Evolutionary conservation across 2,797 vertebrate genomes (phyloP), one percentile per base, ranked within the genome.

Genomic region (Sebastiscus tertius): DNA sequence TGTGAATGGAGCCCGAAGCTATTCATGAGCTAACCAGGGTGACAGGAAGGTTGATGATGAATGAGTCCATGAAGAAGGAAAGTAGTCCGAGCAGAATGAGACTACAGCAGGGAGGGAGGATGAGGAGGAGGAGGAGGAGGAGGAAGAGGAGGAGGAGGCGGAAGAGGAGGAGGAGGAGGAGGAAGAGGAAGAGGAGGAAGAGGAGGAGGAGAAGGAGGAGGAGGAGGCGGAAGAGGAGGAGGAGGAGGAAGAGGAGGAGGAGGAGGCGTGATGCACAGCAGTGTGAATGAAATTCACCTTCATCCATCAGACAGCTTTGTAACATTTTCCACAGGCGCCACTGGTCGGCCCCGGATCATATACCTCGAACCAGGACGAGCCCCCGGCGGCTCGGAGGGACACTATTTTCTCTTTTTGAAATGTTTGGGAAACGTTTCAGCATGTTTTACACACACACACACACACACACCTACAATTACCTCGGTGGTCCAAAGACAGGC

Each of bases 401-500:
- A 89, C 91, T 91, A 92, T 82, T 86, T 87, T 81, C 89, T 90
- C 86, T 79, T 90, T 72, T 79, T 29, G 83, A 92, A 91, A 92
- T 91, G 92, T 93, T 87, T 91, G 63, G 72, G 77, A 89, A 91
- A 88, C 90, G 88, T 93, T 93, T 94, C 87, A 68, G 92, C 92
- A 94, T 92, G 90, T 94, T 94, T 93, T 93, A 93, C 89, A 93
- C 89, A 87, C 69, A 80, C 56, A 88, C 88, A 89, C 80, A 87
- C 93, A 86, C 83, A 89, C 89, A 90, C 83, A 86, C 93, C 93
- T 92, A 93, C 91, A 91, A 95, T 93, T 95, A 95, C 94, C 94
- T 95, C 94, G 84, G 93, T 87, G 89, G 94, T 94, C 94, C 94
- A 94, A 94, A 94, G 93, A 94, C 92, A 91, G 93, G 91, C 93